Evolutionary conservation across 2,113 vertebrate species (phyloP).

Genomic region (Motacilla tschutschensis): DNA sequence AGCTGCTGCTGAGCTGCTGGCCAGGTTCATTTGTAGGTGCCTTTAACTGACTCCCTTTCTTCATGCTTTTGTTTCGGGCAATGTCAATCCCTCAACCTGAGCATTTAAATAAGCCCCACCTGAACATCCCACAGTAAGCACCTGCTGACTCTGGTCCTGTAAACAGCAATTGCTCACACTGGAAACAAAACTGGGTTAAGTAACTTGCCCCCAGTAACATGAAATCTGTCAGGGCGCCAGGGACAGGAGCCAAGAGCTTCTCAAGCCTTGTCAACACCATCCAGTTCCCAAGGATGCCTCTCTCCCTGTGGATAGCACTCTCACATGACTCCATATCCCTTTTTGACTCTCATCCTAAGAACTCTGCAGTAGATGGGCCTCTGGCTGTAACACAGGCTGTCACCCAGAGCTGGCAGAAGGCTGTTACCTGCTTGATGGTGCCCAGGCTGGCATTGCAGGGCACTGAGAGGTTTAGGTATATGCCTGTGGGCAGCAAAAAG

Average conservation of each 20-base stretch:
- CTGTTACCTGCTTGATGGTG: slow-evolving; percentile 87
- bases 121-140: not conserved
- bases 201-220: not conserved
- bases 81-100: not conserved
- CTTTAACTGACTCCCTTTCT: not conserved
- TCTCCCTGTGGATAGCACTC: not conserved
- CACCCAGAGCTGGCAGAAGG: not conserved
- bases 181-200: not conserved
- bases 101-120: not conserved
- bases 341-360: not conserved
- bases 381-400: not conserved
- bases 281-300: not conserved
- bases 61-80: not conserved
- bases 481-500: slow-evolving; percentile 93
- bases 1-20: not conserved
- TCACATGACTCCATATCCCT: not conserved
- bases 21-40: not conserved
- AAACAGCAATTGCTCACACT: not conserved
- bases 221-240: not conserved
- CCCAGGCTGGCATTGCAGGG: slow-evolving; percentile 87
- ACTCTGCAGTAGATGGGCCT: not conserved
- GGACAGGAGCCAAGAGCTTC: not conserved
- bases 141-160: not conserved
- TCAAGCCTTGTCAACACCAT: not conserved
- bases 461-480: slow-evolving; percentile 90